A percentile compares a stretch with the other conserved stretches of the same genome.
phyloP scores from a whole-genome alignment of 1,140 invertebrate species.

The Drosophila mayri region DNA sequence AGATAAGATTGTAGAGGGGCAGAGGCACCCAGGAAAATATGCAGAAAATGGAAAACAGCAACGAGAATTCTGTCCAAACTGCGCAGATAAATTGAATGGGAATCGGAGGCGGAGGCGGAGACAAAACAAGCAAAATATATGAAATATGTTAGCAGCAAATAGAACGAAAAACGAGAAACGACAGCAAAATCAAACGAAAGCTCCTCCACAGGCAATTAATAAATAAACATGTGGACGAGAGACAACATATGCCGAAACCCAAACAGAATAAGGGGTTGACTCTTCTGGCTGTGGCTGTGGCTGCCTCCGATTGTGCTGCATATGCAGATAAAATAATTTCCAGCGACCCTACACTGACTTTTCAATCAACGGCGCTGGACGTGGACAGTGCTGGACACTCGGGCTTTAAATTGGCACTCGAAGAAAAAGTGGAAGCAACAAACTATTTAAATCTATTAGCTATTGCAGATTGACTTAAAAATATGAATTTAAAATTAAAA shows the following conservation, averaged over 20 bases:
- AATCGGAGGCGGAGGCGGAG: slow-evolving; percentile 34
- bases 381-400: slow-evolving; percentile 15
- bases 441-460: no score
- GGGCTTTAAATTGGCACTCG: background rate
- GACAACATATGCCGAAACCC: background rate
- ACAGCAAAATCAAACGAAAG: slow-evolving; percentile 35
- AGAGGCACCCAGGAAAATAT: background rate
- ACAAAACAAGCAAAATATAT: slow-evolving; percentile 18
- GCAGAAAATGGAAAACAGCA: slow-evolving; percentile 10
- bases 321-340: slow-evolving; percentile 66
- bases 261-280: slow-evolving; percentile 6
- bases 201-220: slow-evolving; percentile 54
- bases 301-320: slow-evolving; percentile 8
- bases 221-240: slow-evolving; percentile 42
- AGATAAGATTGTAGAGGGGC: slow-evolving; percentile 21
- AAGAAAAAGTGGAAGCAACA: background rate
- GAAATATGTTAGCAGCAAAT: slow-evolving; percentile 1
- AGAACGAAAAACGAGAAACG: background rate
- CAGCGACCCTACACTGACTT: slow-evolving; percentile 61
- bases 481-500: no score
- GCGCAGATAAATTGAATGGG: slow-evolving; percentile 38
- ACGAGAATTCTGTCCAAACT: slow-evolving; percentile 6
- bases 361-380: slow-evolving; percentile 56
- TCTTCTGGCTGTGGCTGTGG: background rate
- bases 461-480: no score